These are phyloP conservation scores for Drosophila lutescens DNA, from an alignment of 2,888 invertebrate genomes.

Conservation along the genomic window DNA sequence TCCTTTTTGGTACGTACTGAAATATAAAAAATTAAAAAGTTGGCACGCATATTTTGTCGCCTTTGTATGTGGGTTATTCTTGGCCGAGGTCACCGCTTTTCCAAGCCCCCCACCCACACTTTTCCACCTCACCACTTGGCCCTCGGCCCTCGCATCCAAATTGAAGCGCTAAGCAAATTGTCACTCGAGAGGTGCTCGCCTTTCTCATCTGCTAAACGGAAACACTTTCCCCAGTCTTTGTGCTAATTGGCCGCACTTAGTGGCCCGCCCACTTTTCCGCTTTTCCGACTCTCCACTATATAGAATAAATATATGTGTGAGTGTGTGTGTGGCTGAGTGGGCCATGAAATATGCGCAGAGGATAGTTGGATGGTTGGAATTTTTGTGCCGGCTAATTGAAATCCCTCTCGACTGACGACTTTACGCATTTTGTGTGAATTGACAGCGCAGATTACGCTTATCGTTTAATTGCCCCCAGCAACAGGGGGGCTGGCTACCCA, in stretches of 20 bases:
- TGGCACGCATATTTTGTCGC: conserved; percentile 1
- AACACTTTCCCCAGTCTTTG: conserved; percentile 80
- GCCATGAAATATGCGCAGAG: conserved; percentile 76
- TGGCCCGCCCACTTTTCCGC: conserved; percentile 26
- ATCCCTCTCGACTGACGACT: conserved; percentile 66
- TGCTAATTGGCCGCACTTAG: conserved; percentile 79
- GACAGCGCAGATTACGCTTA: conserved; percentile 74
- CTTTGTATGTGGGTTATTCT: conserved; percentile 27
- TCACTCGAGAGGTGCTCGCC: conserved; percentile 45
- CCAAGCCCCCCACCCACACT: background rate
- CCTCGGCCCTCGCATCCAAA: conserved; percentile 61
- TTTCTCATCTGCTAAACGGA: conserved; percentile 70
- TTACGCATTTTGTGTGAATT: conserved; percentile 74
- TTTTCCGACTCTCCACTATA: conserved; percentile 11
- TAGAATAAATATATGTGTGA: background rate
- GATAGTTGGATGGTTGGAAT: conserved; percentile 34
- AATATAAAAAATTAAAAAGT: no score
- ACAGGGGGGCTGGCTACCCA: conserved; percentile 55
- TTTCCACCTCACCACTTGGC: conserved; percentile 17
- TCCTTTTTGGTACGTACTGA: no score
- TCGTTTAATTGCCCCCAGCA: conserved; percentile 76
- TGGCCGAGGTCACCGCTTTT: conserved; percentile 41
- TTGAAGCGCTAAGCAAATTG: conserved; percentile 56
- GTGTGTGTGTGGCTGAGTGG: conserved; percentile 40
- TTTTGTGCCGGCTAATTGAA: conserved; percentile 66